A percentile compares a stretch with the other conserved stretches of the same genome.
Evolutionary conservation across 1,140 invertebrate genomes (phyloP).

Genomic region (Bombus cullumanus): DNA sequence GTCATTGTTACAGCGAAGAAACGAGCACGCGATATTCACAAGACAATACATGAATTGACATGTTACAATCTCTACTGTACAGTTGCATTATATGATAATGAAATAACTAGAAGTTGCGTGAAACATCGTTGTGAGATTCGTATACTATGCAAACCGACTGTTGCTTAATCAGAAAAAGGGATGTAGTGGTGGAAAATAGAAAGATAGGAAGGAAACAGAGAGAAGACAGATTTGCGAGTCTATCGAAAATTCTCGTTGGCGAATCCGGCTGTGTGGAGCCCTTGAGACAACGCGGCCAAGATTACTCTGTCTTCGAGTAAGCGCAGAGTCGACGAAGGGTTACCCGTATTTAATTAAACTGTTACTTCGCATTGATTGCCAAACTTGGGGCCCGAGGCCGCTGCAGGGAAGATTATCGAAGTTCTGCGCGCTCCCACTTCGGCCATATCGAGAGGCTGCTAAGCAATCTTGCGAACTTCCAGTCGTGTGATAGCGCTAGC

Average conservation of each 20-base stretch:
- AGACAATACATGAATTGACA: too few relatives aligned
- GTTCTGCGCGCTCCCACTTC: constrained; percentile 59
- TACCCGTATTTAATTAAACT: constrained; percentile 73
- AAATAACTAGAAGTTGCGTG: neutral
- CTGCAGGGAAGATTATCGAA: constrained; percentile 69
- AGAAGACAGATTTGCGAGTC: constrained; percentile 64
- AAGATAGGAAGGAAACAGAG: constrained; percentile 63
- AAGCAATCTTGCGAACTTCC: constrained; percentile 70
- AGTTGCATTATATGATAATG: neutral
- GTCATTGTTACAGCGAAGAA: too few relatives aligned
- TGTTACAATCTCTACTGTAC: too few relatives aligned
- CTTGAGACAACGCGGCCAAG: constrained; percentile 58
- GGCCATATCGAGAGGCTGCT: constrained; percentile 67
- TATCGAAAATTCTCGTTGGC: constrained; percentile 51
- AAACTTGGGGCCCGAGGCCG: constrained; percentile 68
- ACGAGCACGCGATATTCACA: too few relatives aligned
- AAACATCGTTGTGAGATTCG: neutral
- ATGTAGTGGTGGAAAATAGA: neutral
- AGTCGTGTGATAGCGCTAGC: constrained; percentile 47
- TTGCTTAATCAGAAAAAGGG: neutral
- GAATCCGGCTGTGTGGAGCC: constrained; percentile 40
- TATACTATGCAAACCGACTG: neutral
- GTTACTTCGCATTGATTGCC: constrained; percentile 74
- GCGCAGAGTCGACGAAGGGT: constrained; percentile 66
- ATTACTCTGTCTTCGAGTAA: constrained; percentile 66